Base-by-base conservation (phyloP, 2,113 vertebrate genomes). In the Psittacula cyanocephala region DNA sequence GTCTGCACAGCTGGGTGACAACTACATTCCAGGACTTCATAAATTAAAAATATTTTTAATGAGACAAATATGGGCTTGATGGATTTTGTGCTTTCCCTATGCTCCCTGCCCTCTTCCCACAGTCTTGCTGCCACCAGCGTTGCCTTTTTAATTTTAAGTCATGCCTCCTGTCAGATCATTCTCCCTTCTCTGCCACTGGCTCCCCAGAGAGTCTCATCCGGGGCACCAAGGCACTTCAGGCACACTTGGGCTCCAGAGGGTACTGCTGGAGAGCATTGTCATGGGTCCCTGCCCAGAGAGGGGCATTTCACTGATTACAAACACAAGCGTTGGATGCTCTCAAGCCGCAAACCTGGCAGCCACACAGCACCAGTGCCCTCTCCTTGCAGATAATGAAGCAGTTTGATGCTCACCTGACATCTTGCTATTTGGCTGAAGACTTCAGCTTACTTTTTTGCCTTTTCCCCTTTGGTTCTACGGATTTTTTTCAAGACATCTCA, bases 11-110 rank as follows among this genome's bases (percentile, higher is more conserved):
- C 96, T 98, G 96, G 97, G 72, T 85, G 93, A 98, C 97, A 98
- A 96, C 97, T 97, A 95, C 96, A 97, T 98, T 98, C 96, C 96
- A 97, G 97, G 96, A 97, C 88, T 85, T 98, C 97, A 97, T 97
- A 98, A 98, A 98, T 98, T 97, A 98, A 98, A 97, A 97, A 94
- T 96, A 98, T 70, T 97, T 98, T 96, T 98, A 98, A 97, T 98
- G 97, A 98, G 97, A 98, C 95, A 97, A 98, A 98, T 86, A 95
- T 0, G 5, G 91, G 74, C 97, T 97, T 98, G 97, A 98, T 97
- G 86, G 97, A 97, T 98, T 97, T 98, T 31, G 15, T 95, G 90
- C 93, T 95, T 97, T 82, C 60, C 89, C 63, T 41, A 83, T 50
- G 9, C 91, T 96, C 92, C 82, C 88, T 95, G 92, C 29, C 60